phyloP scores from a whole-genome alignment of 2,888 invertebrate species.

The Drosophila trichaetosa region DNA sequence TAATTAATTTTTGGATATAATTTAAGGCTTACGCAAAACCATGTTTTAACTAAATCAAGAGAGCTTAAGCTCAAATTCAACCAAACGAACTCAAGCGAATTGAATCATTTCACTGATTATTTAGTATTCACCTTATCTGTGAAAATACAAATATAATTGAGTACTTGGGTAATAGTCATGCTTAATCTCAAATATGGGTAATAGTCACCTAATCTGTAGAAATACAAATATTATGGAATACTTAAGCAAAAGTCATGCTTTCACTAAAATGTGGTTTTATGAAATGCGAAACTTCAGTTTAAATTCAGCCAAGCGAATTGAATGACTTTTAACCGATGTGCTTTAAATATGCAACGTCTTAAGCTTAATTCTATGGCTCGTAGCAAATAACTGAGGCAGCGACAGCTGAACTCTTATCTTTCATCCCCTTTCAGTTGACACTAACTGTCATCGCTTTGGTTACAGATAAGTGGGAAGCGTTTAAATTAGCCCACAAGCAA shows the following conservation, averaged over 20 bases:
- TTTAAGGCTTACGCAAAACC: neutral
- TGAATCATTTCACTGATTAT: neutral
- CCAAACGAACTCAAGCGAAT: neutral
- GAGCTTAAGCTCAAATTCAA: neutral
- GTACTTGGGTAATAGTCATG: neutral
- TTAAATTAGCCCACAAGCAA: slow-evolving; percentile 16
- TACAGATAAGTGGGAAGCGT: slow-evolving; percentile 39
- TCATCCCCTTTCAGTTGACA: slow-evolving; percentile 3
- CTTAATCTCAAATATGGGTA: neutral
- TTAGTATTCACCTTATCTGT: neutral
- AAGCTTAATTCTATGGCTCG: neutral
- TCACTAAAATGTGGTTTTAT: neutral
- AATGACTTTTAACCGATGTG: neutral
- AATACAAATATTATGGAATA: neutral
- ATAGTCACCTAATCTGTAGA: neutral
- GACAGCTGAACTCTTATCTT: neutral
- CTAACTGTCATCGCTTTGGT: slow-evolving; percentile 24
- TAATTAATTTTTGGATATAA: neutral
- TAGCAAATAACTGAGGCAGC: neutral
- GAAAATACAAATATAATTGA: neutral
- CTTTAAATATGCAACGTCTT: neutral
- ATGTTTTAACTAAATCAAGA: neutral
- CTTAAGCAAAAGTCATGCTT: neutral
- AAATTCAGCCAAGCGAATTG: neutral
- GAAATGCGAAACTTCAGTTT: neutral